Evolutionary conservation across 2,888 invertebrate species (phyloP), one percentile per base, ranked within the genome.

Genomic region (Phalera bucephala): DNA sequence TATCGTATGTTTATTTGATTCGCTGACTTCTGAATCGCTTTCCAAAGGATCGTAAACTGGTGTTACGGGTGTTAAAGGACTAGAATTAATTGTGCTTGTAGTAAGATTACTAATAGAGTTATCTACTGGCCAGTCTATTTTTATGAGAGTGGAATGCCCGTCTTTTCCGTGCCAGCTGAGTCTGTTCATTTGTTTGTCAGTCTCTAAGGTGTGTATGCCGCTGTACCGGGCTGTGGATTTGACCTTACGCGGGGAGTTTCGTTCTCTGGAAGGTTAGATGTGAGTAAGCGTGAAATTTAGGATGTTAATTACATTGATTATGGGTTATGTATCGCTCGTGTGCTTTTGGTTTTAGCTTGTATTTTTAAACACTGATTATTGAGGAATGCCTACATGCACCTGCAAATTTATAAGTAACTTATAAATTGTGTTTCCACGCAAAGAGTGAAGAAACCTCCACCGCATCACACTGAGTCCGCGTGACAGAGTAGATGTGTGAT

Each of bases 131-230:
- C 90, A 90, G 41, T 90, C 89, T 1, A 90, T 82, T 43, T 80
- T 80, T 2, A 90, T 90, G 0, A 90, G 47, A 0, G 90, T 90
- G 0, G 90, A 86, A 62, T 75, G 91, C 0, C 80, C 79, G 57
- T 75, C 91, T 73, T 84, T 81, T 0, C 88, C 86, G 42, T 85
- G 88, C 89, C 89, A 89, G 9, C 80, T 84, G 1, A 88, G 70
- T 1, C 88, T 46, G 41, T 64, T 65, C 1, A 69, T 67, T 9
- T 54, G 54, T 41, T 66, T 64, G 2, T 63, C 62, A 4, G 70
- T 57, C 5, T 59, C 48, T 0, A 80, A 68, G 3, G 77, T 72
- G 37, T 87, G 81, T 38, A 85, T 52, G 7, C 75, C 80, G 59
- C 82, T 87, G 70, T 85, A 85, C 2, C 90, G 70, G 0, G 76